phyloP scores from a whole-genome alignment of 1,140 invertebrate genomes.

The Colletes latitarsis region DNA sequence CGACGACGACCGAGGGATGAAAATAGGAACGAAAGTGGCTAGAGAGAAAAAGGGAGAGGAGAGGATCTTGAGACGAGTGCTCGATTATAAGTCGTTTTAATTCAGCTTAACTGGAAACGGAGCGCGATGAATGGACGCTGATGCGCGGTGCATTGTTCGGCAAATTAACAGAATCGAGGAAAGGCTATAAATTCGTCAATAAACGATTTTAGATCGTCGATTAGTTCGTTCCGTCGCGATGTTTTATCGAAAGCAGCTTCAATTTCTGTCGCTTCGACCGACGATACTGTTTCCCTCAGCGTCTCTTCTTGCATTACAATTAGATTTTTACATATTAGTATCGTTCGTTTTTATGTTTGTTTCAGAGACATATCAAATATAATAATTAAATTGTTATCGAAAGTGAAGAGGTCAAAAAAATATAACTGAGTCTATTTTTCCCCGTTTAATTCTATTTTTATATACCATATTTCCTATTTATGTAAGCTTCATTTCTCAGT shows the following conservation, averaged over 20 bases:
- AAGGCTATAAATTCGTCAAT: conserved; percentile 55
- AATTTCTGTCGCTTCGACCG: neutral
- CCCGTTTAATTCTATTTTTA: too few species aligned
- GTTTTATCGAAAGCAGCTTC: neutral
- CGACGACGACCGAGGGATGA: conserved; percentile 44
- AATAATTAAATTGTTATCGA: too few species aligned
- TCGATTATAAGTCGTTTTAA: conserved; percentile 49
- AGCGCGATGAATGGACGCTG: conserved; percentile 14
- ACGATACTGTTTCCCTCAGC: too few species aligned
- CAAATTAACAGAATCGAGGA: conserved; percentile 55
- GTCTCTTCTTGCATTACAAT: neutral
- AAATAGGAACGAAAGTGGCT: conserved; percentile 61
- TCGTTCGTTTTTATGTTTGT: neutral
- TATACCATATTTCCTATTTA: too few species aligned
- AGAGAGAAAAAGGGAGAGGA: conserved; percentile 28
- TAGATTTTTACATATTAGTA: neutral
- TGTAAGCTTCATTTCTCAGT: too few species aligned
- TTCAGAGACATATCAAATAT: neutral
- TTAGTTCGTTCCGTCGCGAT: neutral
- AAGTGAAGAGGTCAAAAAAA: too few species aligned
- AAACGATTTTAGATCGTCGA: conserved; percentile 35
- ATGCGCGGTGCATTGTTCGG: conserved; percentile 18
- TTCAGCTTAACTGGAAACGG: conserved; percentile 55
- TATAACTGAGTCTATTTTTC: too few species aligned
- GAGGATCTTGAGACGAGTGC: conserved; percentile 35